A percentile compares a stretch with the other conserved stretches of the same genome.
Conservation (phyloP, 2,797 vertebrate genomes). For the Hippocampus kuda region DNA sequence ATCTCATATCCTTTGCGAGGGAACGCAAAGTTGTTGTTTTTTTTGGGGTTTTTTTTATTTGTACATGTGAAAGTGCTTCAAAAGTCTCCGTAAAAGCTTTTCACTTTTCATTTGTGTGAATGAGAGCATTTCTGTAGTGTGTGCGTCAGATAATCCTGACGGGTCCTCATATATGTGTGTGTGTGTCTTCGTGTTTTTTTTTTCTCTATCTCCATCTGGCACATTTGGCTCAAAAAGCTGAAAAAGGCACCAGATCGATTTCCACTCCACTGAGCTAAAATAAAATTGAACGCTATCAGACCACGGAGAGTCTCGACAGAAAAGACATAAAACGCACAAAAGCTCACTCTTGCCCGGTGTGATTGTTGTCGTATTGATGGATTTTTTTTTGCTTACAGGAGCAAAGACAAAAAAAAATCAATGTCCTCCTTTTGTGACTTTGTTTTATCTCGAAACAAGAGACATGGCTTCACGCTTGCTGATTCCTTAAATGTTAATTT, state of each 20-base stretch:
- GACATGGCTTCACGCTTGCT: not conserved
- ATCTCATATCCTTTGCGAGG: too few species aligned
- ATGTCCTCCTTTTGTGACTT: conserved; percentile 21
- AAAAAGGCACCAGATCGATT: conserved; percentile 3
- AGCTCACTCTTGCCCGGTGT: conserved; percentile 12
- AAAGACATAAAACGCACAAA: conserved; percentile 1
- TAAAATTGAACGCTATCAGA: conserved; percentile 10
- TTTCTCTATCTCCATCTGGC: too few species aligned
- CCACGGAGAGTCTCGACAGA: not conserved
- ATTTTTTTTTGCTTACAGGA: conserved; percentile 4
- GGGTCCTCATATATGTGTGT: not conserved
- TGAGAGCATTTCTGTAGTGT: not conserved
- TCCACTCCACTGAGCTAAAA: conserved; percentile 4
- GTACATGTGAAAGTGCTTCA: not conserved
- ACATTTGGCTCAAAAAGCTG: not conserved
- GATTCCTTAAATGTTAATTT: not conserved
- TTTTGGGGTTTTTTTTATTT: too few species aligned
- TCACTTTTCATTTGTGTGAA: not conserved
- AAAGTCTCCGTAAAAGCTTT: not conserved
- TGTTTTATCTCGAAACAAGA: conserved; percentile 10
- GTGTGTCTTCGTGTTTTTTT: too few species aligned
- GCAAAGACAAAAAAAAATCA: conserved; percentile 21
- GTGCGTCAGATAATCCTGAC: not conserved
- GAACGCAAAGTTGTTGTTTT: too few species aligned
- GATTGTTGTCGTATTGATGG: conserved; percentile 19